A percentile compares a stretch with the other conserved stretches of the same genome.
Evolutionary conservation across 2,888 invertebrate genomes (phyloP).

Genomic region (Plagiodera versicolora): DNA sequence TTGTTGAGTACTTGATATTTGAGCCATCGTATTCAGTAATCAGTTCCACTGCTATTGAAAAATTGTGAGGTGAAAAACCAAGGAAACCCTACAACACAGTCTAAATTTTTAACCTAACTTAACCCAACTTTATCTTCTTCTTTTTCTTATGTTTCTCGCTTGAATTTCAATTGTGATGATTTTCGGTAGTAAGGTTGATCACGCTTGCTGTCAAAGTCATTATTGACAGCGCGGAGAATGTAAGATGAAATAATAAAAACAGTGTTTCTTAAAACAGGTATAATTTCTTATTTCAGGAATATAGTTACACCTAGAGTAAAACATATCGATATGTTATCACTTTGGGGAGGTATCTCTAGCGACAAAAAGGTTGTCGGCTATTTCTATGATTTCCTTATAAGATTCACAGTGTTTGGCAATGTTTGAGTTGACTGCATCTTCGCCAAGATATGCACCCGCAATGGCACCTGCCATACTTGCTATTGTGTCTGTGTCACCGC

Average conservation of each 20-base stretch:
- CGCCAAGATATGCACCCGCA: constrained; percentile 69
- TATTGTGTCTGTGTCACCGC: constrained; percentile 79
- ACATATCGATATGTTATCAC: background rate
- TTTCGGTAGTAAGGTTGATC: too few relatives aligned
- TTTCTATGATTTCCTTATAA: constrained; percentile 55
- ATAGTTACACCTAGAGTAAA: background rate
- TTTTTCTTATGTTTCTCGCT: background rate
- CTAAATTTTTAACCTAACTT: too few relatives aligned
- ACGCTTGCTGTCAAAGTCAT: too few relatives aligned
- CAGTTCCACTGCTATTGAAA: too few relatives aligned
- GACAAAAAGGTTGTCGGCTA: constrained; percentile 58
- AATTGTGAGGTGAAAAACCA: too few relatives aligned
- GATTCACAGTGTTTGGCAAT: constrained; percentile 65
- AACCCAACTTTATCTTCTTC: too few relatives aligned
- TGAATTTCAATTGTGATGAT: background rate
- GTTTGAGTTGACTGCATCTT: constrained; percentile 56
- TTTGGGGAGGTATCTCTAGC: constrained; percentile 16
- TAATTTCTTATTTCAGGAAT: too few relatives aligned
- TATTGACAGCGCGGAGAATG: too few relatives aligned
- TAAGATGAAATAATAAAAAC: too few relatives aligned
- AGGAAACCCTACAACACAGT: background rate
- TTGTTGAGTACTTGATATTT: constrained; percentile 64
- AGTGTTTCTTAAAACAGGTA: too few relatives aligned
- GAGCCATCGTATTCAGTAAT: constrained; percentile 66
- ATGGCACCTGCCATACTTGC: constrained; percentile 74